These are phyloP conservation scores for Drosophila trapezifrons DNA, from an alignment of 1,140 invertebrate genomes.

Conservation along the genomic window DNA sequence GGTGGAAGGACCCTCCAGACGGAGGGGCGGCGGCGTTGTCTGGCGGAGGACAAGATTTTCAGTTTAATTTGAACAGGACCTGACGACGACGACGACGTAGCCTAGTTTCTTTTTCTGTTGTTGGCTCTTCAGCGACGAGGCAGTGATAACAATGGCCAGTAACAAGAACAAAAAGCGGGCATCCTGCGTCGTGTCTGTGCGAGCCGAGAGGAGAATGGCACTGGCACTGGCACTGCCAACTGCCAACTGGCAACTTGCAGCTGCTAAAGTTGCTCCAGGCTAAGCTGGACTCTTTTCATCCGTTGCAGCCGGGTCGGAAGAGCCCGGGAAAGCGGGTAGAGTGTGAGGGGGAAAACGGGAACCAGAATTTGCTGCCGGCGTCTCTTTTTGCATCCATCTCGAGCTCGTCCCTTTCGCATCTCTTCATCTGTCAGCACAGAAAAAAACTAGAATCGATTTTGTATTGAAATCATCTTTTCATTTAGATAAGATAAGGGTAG, in stretches of 20 bases:
- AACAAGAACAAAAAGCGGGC: conserved; percentile 70
- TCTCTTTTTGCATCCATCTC: conserved; percentile 12
- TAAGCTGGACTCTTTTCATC: conserved; percentile 58
- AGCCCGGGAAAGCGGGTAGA: conserved; percentile 2
- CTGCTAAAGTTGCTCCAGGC: conserved; percentile 62
- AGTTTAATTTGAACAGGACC: conserved; percentile 81
- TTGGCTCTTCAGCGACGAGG: conserved; percentile 37
- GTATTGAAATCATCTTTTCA: background rate
- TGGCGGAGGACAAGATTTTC: conserved; percentile 72
- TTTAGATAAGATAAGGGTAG: background rate
- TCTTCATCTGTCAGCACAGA: conserved; percentile 10
- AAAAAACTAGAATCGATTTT: background rate
- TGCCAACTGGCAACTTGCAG: conserved; percentile 45
- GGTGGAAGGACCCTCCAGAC: conserved; percentile 35
- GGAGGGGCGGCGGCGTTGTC: conserved; percentile 34
- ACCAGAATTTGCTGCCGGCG: conserved; percentile 33
- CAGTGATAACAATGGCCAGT: conserved; percentile 48
- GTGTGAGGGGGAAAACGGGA: conserved; percentile 1
- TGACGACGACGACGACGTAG: conserved; percentile 60
- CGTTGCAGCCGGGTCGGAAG: conserved; percentile 26
- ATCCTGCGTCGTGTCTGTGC: conserved; percentile 63
- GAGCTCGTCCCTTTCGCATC: conserved; percentile 12
- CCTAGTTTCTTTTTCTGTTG: conserved; percentile 63
- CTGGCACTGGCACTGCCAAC: conserved; percentile 7
- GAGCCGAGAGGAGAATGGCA: conserved; percentile 6